These are phyloP conservation scores for Batillaria attramentaria DNA, from an alignment of 1,140 invertebrate genomes.

Conservation along the genomic window DNA sequence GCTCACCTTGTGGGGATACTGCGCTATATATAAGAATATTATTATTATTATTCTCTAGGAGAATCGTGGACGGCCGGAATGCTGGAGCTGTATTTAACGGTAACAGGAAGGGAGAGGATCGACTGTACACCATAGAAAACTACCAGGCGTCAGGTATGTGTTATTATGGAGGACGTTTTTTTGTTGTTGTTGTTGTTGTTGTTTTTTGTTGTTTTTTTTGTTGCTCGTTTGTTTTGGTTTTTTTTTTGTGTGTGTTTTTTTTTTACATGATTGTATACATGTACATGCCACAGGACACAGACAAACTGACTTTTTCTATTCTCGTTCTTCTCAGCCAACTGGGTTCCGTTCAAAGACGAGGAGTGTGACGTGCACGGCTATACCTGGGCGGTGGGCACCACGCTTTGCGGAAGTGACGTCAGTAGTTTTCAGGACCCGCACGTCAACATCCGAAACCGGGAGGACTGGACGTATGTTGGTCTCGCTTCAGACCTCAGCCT, in stretches of 20 bases:
- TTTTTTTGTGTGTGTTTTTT: background rate
- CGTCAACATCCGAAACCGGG: slow-evolving; percentile 41
- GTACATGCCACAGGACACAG: background rate
- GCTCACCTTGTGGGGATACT: background rate
- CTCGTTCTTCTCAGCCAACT: slow-evolving; percentile 46
- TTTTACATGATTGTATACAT: background rate
- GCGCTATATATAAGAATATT: background rate
- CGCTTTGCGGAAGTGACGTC: slow-evolving; percentile 49
- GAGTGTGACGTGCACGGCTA: slow-evolving; percentile 57
- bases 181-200: background rate
- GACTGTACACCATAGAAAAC: slow-evolving; percentile 46
- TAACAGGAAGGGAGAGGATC: slow-evolving; percentile 45
- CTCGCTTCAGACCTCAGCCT: slow-evolving; percentile 49
- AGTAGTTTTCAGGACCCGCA: slow-evolving; percentile 51
- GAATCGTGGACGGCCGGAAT: slow-evolving; percentile 49
- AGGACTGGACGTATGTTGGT: slow-evolving; percentile 55
- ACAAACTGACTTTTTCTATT: background rate
- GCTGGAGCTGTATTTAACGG: slow-evolving; percentile 55
- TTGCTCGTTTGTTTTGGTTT: background rate
- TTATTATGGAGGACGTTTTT: background rate
- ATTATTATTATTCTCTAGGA: slow-evolving; percentile 33
- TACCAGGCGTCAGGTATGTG: slow-evolving; percentile 50
- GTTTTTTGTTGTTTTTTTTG: background rate
- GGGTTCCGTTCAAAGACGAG: slow-evolving; percentile 59
- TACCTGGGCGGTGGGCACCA: slow-evolving; percentile 53